A percentile compares a stretch with the other conserved stretches of the same genome.
Conservation (phyloP, 2,888 invertebrate species). For the Nesidiocoris tenuis region DNA sequence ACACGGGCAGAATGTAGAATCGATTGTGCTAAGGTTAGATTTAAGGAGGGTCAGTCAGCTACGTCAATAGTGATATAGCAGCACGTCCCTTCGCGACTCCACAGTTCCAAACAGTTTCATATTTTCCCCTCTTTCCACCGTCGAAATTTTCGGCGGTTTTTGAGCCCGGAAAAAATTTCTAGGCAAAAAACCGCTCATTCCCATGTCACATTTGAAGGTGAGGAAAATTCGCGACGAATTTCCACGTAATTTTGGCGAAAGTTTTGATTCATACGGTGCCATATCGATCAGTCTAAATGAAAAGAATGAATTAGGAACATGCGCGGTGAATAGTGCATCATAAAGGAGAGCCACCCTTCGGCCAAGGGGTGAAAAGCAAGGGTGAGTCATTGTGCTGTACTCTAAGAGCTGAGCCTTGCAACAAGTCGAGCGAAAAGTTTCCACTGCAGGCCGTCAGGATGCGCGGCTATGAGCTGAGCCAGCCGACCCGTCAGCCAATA, state of each 20-base stretch:
- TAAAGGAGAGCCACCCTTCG: slow-evolving; percentile 4
- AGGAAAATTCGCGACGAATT: not conserved
- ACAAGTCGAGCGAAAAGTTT: slow-evolving; percentile 32
- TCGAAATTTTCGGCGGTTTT: not conserved
- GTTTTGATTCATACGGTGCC: slow-evolving; percentile 46
- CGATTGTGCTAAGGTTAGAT: slow-evolving; percentile 42
- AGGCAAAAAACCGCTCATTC: slow-evolving; percentile 2
- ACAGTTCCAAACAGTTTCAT: slow-evolving; percentile 17
- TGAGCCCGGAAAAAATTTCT: not conserved
- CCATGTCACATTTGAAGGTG: too few species aligned
- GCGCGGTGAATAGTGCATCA: slow-evolving; percentile 41
- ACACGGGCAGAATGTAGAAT: slow-evolving; percentile 16
- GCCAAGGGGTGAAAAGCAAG: not conserved
- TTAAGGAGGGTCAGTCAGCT: slow-evolving; percentile 51
- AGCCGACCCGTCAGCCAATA: not conserved
- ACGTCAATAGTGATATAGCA: slow-evolving; percentile 50
- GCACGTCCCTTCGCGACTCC: slow-evolving; percentile 30
- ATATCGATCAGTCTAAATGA: slow-evolving; percentile 47
- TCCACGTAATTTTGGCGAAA: slow-evolving; percentile 17
- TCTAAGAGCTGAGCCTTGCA: slow-evolving; percentile 12
- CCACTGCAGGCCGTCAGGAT: slow-evolving; percentile 20
- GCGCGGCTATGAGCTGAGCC: not conserved
- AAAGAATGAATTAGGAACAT: slow-evolving; percentile 48
- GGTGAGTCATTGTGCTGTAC: slow-evolving; percentile 36
- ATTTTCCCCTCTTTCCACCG: not conserved